Base-by-base conservation (phyloP, 2,888 invertebrate genomes). In the Panzeria rudis region DNA sequence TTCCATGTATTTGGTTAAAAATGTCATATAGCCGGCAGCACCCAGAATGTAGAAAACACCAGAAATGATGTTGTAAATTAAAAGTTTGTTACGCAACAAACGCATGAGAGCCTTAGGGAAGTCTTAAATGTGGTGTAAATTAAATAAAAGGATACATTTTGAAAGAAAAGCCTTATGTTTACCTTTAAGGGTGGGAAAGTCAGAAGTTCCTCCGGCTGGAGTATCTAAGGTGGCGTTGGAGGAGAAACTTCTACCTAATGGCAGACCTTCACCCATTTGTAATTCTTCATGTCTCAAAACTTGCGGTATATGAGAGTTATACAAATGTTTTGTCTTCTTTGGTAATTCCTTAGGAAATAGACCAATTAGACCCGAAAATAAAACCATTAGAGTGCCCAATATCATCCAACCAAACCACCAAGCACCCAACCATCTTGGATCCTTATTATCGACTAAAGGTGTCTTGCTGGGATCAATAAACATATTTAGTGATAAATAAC, bases 331-430 rank as follows among this genome's bases (percentile, higher is more conserved):
- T 0, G 47, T 79, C 17, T 86, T 87, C 64, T 91, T 91, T 3
- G 92, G 92, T 80, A 92, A 81, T 86, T 90, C 89, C 71, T 92
- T 91, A 81, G 96, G 96, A 88, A 95, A 96, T 88, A 95, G 93
- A 0, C 95, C 94, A 83, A 96, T 94, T 1, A 95, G 91, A 15
- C 95, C 89, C 0, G 95, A 93, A 83, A 95, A 94, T 23, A 95
- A 87, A 20, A 94, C 91, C 94, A 95, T 95, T 0, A 94, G 90
- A 0, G 92, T 89, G 13, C 93, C 93, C 11, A 93, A 86, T 41
- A 94, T 92, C 29, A 94, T 93, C 94, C 94, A 94, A 15, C 95
- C 96, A n/a, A 96, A 92, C 96, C 96, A 96, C 96, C 96, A 96
- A 11, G 96, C 96, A 23, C 96, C 96, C 86, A 93, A 91, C 96